Evolutionary conservation across 1,140 invertebrate genomes (phyloP).

Genomic region (Zaprionus gabonicus): DNA sequence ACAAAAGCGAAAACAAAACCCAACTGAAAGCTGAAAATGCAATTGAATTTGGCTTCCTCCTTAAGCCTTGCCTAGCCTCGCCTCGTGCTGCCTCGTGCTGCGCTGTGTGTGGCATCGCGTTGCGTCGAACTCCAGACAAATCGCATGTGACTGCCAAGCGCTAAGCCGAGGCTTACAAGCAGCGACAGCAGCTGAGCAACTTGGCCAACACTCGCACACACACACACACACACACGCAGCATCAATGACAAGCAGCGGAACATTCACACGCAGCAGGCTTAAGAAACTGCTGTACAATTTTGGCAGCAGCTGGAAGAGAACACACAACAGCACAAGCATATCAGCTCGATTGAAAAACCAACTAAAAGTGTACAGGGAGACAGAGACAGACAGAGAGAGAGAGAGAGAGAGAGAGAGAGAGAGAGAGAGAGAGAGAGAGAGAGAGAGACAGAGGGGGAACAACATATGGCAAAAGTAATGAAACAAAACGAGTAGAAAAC

Average conservation of each 20-base stretch:
- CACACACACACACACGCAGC: not conserved
- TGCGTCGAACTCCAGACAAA: constrained; percentile 32
- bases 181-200: constrained; percentile 30
- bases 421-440: not conserved
- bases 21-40: constrained; percentile 16
- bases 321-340: constrained; percentile 24
- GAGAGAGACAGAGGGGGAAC: not conserved
- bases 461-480: not conserved
- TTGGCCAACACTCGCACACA: constrained; percentile 19
- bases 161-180: constrained; percentile 43
- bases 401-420: not conserved
- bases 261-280: constrained; percentile 22
- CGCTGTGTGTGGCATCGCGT: constrained; percentile 3
- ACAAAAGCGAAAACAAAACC: constrained; percentile 6
- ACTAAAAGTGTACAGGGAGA: not conserved
- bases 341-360: constrained; percentile 24
- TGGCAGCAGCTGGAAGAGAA: constrained; percentile 27
- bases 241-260: constrained; percentile 10
- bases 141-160: constrained; percentile 44
- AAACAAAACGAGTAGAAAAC: constrained; percentile 2
- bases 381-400: not conserved
- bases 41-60: constrained; percentile 47
- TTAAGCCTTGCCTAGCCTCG: constrained; percentile 17
- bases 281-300: constrained; percentile 32
- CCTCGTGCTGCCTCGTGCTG: not conserved